Evolutionary conservation across 2,113 vertebrate genomes (phyloP).

Genomic region (Pangasianodon gigas): DNA sequence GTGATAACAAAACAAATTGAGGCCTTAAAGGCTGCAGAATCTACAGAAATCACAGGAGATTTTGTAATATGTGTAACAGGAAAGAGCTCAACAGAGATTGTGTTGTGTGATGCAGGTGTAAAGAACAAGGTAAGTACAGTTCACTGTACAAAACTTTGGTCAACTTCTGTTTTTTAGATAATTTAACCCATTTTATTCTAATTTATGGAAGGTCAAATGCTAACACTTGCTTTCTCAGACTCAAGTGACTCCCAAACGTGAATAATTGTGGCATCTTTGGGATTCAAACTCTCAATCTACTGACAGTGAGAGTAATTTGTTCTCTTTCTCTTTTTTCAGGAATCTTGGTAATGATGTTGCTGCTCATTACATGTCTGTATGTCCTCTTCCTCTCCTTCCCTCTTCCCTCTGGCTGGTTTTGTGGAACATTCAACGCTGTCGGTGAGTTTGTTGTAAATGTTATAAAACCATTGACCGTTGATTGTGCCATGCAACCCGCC

Average conservation of each 20-base stretch:
- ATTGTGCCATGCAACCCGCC: slow-evolving; percentile 92
- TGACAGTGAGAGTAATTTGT: not conserved
- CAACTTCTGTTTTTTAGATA: not conserved
- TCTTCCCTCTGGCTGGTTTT: slow-evolving; percentile 69
- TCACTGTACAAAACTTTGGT: not conserved
- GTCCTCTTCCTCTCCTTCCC: slow-evolving; percentile 26
- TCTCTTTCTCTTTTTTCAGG: not conserved
- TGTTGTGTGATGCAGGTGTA: not conserved
- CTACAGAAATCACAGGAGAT: not conserved
- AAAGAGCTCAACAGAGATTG: not conserved
- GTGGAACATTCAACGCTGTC: slow-evolving; percentile 99
- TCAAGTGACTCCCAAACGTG: too few species aligned
- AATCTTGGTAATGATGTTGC: not conserved
- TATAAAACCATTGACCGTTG: slow-evolving; percentile 99
- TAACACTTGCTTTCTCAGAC: not conserved
- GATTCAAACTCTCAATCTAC: not conserved
- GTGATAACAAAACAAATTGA: not conserved
- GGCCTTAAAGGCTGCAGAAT: not conserved
- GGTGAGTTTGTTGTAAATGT: slow-evolving; percentile 93
- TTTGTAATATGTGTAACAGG: not conserved
- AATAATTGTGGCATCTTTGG: not conserved
- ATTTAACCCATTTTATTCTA: not conserved
- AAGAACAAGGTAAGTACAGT: not conserved
- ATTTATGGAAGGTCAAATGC: not conserved
- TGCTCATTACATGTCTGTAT: not conserved